Percentiles rank a stretch among this genome's conserved stretches.
These are phyloP conservation scores for Ashinkailepas kermadecensis DNA, from an alignment of 2,888 invertebrate species.

Conservation along the genomic window DNA sequence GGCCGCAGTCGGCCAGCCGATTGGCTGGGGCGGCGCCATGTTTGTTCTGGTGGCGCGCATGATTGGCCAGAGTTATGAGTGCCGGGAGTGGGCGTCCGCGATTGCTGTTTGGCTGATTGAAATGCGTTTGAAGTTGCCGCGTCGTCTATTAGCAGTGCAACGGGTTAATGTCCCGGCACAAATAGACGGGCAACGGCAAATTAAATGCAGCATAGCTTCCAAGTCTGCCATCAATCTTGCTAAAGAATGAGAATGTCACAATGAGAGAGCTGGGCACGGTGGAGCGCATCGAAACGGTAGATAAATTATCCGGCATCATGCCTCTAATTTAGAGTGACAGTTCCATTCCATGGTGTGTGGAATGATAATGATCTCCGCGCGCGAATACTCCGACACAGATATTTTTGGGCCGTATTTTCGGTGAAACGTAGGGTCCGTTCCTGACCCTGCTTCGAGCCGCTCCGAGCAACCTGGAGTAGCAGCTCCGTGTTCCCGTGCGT, in stretches of 20 bases:
- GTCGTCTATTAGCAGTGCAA: not conserved
- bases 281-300: not conserved
- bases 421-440: too few relatives aligned
- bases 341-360: constrained; percentile 2
- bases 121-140: constrained; percentile 9
- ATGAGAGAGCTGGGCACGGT: not conserved
- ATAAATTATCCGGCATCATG: not conserved
- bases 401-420: too few relatives aligned
- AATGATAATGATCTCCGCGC: not conserved
- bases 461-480: too few relatives aligned
- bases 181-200: not conserved
- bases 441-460: too few relatives aligned
- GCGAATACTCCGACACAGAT: not conserved
- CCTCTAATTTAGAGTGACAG: constrained; percentile 13
- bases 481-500: too few relatives aligned
- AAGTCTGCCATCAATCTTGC: not conserved
- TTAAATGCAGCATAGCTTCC: not conserved
- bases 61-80: not conserved
- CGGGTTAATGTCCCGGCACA: constrained; percentile 1
- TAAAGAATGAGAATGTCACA: not conserved
- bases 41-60: constrained; percentile 12
- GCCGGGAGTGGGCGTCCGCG: not conserved
- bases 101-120: constrained; percentile 12
- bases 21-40: constrained; percentile 3
- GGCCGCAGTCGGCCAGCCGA: not conserved